phyloP scores from a whole-genome alignment of 1,140 invertebrate genomes.

The Stegodyphus dumicola region DNA sequence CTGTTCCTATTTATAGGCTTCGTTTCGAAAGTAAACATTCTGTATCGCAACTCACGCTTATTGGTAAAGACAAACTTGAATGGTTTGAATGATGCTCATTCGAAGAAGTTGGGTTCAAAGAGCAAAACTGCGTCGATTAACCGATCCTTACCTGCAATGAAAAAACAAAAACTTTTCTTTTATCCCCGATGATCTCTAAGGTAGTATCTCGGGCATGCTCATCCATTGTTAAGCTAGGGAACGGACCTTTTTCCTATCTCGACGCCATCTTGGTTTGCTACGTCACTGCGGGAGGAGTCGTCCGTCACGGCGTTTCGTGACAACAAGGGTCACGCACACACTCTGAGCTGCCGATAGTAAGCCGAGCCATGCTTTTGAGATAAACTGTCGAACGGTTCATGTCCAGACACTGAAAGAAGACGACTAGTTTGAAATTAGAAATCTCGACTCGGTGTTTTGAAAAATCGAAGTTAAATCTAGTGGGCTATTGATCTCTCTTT shows the following conservation, averaged over 20 bases:
- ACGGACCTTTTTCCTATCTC: slow-evolving; percentile 11
- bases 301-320: slow-evolving; percentile 50
- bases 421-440: slow-evolving; percentile 13
- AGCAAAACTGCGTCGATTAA: slow-evolving; percentile 52
- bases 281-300: slow-evolving; percentile 52
- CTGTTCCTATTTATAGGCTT: too few species aligned
- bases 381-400: slow-evolving; percentile 44
- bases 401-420: slow-evolving; percentile 4
- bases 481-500: slow-evolving; percentile 3
- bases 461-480: neutral
- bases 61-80: too few species aligned
- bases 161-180: slow-evolving; percentile 45
- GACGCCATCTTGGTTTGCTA: slow-evolving; percentile 40
- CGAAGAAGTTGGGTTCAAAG: slow-evolving; percentile 34
- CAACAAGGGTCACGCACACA: slow-evolving; percentile 30
- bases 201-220: slow-evolving; percentile 42
- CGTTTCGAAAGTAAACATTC: too few species aligned
- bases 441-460: slow-evolving; percentile 19
- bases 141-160: slow-evolving; percentile 39
- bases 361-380: slow-evolving; percentile 1
- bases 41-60: too few species aligned
- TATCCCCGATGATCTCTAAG: slow-evolving; percentile 54
- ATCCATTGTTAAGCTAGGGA: slow-evolving; percentile 20
- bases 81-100: too few species aligned
- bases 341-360: slow-evolving; percentile 24